Conservation (phyloP, 2,113 vertebrate genomes). For the Turdus rufiventris region DNA sequence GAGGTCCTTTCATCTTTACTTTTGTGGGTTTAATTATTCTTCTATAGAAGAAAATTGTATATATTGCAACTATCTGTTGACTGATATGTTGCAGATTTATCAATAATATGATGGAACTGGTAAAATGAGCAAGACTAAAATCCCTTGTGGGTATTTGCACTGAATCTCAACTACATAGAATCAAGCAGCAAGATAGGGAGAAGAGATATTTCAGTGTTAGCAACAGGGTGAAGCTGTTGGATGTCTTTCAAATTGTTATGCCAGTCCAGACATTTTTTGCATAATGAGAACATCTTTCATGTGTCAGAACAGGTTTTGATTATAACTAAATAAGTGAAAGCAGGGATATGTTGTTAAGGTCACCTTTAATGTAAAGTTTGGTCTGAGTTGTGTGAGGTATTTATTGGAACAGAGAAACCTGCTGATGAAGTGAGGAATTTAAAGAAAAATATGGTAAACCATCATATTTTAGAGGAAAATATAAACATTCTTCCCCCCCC, state of each 20-base stretch:
- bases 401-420: background rate
- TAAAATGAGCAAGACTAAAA: background rate
- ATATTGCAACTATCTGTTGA: background rate
- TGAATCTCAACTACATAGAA: background rate
- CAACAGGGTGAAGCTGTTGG: background rate
- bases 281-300: slow-evolving; percentile 73
- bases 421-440: background rate
- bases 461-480: background rate
- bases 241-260: slow-evolving; percentile 69
- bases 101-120: background rate
- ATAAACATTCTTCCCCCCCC: background rate
- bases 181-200: background rate
- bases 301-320: slow-evolving; percentile 66
- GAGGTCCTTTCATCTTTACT: background rate
- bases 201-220: background rate
- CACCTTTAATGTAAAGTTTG: slow-evolving; percentile 64
- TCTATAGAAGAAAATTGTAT: background rate
- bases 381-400: slow-evolving; percentile 32
- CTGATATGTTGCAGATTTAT: background rate
- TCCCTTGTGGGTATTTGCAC: background rate
- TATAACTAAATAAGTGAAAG: slow-evolving; percentile 70
- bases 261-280: slow-evolving; percentile 50
- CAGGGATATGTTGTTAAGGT: slow-evolving; percentile 59
- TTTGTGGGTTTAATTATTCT: background rate
- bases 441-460: background rate